phyloP scores from a whole-genome alignment of 2,797 vertebrate species.

The Pseudopleuronectes americanus region DNA sequence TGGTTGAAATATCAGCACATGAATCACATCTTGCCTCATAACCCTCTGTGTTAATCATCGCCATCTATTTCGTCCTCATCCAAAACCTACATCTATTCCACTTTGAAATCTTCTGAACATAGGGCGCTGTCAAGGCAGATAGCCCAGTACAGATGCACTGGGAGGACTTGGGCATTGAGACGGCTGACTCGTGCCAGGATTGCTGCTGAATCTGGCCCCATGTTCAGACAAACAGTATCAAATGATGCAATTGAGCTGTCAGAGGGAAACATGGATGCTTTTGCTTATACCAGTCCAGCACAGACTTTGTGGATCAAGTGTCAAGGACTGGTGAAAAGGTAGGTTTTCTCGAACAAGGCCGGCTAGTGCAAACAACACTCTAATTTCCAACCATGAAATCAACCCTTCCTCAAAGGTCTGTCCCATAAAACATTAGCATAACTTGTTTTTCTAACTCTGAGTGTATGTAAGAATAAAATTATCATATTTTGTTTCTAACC shows the following conservation, averaged over 20 bases:
- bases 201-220: constrained; percentile 52
- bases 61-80: constrained; percentile 29
- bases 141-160: constrained; percentile 60
- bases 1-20: constrained; percentile 7
- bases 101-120: constrained; percentile 25
- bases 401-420: constrained; percentile 8
- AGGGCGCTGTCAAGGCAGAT: constrained; percentile 45
- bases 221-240: constrained; percentile 53
- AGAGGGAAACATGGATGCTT: constrained; percentile 36
- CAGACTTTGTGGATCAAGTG: constrained; percentile 32
- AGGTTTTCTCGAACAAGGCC: constrained; percentile 30
- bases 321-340: constrained; percentile 34
- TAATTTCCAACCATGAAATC: constrained; percentile 39
- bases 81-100: constrained; percentile 39
- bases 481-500: constrained; percentile 57
- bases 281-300: constrained; percentile 27
- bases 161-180: constrained; percentile 55
- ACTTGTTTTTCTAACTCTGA: constrained; percentile 41
- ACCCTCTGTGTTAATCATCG: constrained; percentile 20
- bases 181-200: constrained; percentile 56
- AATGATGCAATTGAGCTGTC: constrained; percentile 53
- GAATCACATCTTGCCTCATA: background rate
- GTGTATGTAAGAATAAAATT: constrained; percentile 53
- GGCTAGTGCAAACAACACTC: background rate
- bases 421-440: constrained; percentile 42